Conservation (phyloP, 1,140 invertebrate genomes). For the Macrobrachium nipponense region DNA sequence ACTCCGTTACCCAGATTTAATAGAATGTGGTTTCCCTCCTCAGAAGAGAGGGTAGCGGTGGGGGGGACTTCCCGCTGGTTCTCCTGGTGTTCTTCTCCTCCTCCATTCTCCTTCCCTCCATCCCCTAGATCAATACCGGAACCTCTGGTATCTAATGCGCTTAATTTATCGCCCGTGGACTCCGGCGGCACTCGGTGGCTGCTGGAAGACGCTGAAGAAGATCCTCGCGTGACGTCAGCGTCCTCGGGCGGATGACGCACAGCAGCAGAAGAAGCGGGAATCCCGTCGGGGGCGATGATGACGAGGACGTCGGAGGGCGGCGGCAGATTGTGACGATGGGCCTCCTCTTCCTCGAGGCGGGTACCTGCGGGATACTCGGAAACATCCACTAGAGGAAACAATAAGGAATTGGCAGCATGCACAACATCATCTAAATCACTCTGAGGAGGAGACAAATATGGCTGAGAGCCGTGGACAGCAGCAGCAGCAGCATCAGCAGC, state of each 20-base stretch:
- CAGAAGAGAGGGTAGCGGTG: not conserved
- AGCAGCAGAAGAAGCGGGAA: no score
- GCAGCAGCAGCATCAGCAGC: no score
- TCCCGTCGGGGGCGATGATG: no score
- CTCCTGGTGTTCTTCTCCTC: no score
- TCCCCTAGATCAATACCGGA: conserved; percentile 36
- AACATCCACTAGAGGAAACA: conserved; percentile 35
- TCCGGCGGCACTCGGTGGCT: not conserved
- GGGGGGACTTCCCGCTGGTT: not conserved
- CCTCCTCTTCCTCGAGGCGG: not conserved
- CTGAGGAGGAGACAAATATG: conserved; percentile 15
- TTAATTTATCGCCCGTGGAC: conserved; percentile 31
- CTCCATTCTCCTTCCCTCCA: not conserved
- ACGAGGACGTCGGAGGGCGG: not conserved
- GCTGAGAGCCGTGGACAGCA: no score
- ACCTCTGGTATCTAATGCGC: conserved; percentile 41
- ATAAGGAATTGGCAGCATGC: conserved; percentile 35
- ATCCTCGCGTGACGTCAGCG: not conserved
- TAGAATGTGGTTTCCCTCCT: conserved; percentile 18
- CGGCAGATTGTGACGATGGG: not conserved
- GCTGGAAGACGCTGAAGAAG: not conserved
- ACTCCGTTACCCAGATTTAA: conserved; percentile 24
- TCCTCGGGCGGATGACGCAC: no score
- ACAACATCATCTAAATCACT: conserved; percentile 20
- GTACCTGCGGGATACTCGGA: conserved; percentile 15